Base-by-base conservation (phyloP, 2,888 invertebrate species). In the Plagodis dolabraria region DNA sequence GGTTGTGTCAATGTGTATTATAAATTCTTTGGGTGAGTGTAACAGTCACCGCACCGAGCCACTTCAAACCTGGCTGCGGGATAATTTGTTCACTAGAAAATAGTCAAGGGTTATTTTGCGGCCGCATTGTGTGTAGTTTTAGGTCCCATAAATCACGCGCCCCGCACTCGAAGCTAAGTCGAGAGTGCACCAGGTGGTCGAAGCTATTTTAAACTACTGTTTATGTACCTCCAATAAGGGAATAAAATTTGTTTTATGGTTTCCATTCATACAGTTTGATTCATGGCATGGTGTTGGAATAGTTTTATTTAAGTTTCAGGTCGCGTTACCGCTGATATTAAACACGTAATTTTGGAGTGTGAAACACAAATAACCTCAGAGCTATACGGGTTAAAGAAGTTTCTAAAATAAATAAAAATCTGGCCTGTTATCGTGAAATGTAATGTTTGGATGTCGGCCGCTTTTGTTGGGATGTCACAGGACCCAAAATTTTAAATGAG, bases 81-180 rank as follows among this genome's bases (percentile, higher is more conserved):
- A 82, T 77, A 82, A 86, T 83, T 85, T 83, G 83, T 81, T 79
- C 77, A 70, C 74, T 82, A 82, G 80, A 81, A 82, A 82, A 82
- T 80, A 85, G 83, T 87, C 78, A 88, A 90, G 89, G 86, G 91
- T 89, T 90, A 86, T 86, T 85, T 87, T 88, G 91, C 90, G 87
- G 89, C 84, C 68, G 83, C 80, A 87, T 87, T 89, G 87, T 88
- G 79, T 85, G 64, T 71, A 76, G 70, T 73, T 78, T 77, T 73
- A 78, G 80, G 76, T 71, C 75, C 76, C 81, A 87, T 91, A 90
- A 91, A 91, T 90, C 84, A 89, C 74, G 76, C 76, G 77, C 80
- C 79, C 79, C 75, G 75, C 83, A 85, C 85, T 88, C 77, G 76
- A 82, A 82, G 77, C 79, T 72, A 67, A 82, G 77, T 74, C 67